Base-by-base conservation (phyloP, 2,113 vertebrate species). In the Cygnus atratus region DNA sequence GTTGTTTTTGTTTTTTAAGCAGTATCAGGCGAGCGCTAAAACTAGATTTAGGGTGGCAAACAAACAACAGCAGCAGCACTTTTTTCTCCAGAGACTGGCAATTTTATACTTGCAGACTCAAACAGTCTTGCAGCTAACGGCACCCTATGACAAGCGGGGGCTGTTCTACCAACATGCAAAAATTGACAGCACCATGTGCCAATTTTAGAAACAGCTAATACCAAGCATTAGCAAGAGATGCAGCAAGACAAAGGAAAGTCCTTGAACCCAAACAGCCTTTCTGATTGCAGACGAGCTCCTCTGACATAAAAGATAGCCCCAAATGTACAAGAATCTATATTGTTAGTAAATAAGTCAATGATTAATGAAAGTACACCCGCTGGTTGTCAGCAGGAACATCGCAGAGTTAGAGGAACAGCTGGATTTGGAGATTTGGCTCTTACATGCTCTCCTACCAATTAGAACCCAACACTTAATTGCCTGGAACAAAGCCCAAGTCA, bases 311-410 rank as follows among this genome's bases (percentile, higher is more conserved):
- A 28, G 24, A 37, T 0, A 46, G 61, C 26, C 59, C 48, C 14
- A 5, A 4, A 6, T 20, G 3, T 0, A 1, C 3, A 26, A 48
- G 12, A n/a, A 2, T 1, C 44, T 35, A 3, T 3, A 28, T 0
- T 20, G 37, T 20, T 22, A 6, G 55, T 19, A 62, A 73, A 9
- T 11, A 37, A 59, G 25, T 39, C 54, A 13, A 26, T 26, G 50
- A 67, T 29, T 43, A 74, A 84, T 33, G 76, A 44, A 65, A 71
- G 46, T 44, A 62, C 59, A 58, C 59, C 54, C 14, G 2, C 57
- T 31, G 61, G 74, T 10, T 75, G 72, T 4, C 68, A 88, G 90
- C 52, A 50, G 91, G 48, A 77, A 13, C 22, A 3, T 1, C 0
- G 5, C 19, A 65, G 84, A 46, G 71, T 22, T 44, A 80, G 50